Base-by-base conservation (phyloP, 2,113 vertebrate species). In the Thunnus maccoyii region DNA sequence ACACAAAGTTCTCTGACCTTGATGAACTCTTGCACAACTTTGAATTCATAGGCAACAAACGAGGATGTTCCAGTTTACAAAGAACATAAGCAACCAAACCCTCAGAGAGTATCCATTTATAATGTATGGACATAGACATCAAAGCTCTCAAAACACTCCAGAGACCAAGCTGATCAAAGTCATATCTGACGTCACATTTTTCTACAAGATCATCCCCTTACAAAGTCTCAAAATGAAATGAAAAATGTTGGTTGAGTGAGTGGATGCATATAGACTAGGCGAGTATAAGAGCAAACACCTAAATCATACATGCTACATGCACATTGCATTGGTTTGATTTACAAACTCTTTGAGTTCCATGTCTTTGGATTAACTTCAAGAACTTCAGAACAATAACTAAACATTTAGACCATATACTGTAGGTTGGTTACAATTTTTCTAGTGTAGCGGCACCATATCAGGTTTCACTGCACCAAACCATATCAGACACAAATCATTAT, bases 91-190 rank as follows among this genome's bases (percentile, higher is more conserved):
- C 12, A 67, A 56, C 50, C 17, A 56, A 74, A 20, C 46, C 69
- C 41, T 56, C 7, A 25, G 57, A 80, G 74, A 54, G 11, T 12
- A 7, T 0, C 13, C 52, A 72, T 88, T 18, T 30, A 78, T 86
- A 83, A 78, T 61, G 62, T 36, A 88, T 65, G 16, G 36, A 69
- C 10, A 20, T 0, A 8, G 13, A 82, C 78, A 84, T 89, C 54
- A 89, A 90, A 86, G 55, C 47, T 3, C 52, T 50, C 22, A 20
- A 80, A 80, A 1, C 15, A 63, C 62, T 58, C 64, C 17, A 15
- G 82, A 81, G 70, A 85, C 58, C 15, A 68, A 80, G 32, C 20
- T 50, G 55, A 86, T 87, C 77, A 82, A 85, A 89, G 76, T 54
- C 48, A 7, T 15, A 32, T 58, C n/a, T 80, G 54, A 84, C 22